Percentiles rank a stretch among this genome's conserved stretches.
These are phyloP conservation scores for Pseudomyrmex cubaensis DNA, from an alignment of 1,140 invertebrate genomes.

Conservation along the genomic window DNA sequence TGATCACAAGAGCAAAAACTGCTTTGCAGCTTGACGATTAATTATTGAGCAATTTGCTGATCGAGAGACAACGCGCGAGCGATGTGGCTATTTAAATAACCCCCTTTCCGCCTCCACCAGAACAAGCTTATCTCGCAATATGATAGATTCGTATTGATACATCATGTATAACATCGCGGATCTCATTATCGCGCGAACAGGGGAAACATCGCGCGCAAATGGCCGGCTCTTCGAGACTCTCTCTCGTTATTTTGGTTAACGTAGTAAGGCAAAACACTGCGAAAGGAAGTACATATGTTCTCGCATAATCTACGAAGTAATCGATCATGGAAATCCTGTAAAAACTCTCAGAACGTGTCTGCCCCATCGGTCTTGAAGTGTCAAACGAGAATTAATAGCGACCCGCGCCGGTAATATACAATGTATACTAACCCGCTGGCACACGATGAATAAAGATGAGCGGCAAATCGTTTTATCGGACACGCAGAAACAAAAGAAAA, in stretches of 20 bases:
- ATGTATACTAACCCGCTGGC: conserved; percentile 58
- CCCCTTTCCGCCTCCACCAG: not conserved
- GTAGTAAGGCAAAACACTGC: conserved; percentile 62
- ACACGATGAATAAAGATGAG: conserved; percentile 74
- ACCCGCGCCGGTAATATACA: conserved; percentile 63
- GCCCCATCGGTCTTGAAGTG: conserved; percentile 71
- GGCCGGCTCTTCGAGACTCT: not conserved
- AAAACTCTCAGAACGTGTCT: conserved; percentile 64
- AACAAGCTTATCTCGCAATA: not conserved
- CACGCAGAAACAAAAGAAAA: conserved; percentile 56
- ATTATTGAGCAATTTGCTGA: conserved; percentile 10
- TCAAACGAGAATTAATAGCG: conserved; percentile 74
- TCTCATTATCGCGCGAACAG: not conserved
- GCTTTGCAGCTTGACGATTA: not conserved
- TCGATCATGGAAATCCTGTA: conserved; percentile 71
- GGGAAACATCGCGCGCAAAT: not conserved
- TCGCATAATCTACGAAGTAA: conserved; percentile 61
- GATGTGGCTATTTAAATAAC: conserved; percentile 22
- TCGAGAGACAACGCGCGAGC: not conserved
- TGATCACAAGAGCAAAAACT: too few relatives aligned
- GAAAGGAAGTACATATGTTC: conserved; percentile 68
- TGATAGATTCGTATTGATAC: conserved; percentile 51
- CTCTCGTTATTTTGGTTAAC: conserved; percentile 37
- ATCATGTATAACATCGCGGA: conserved; percentile 6
- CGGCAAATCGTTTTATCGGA: conserved; percentile 68